Percentiles rank a stretch among this genome's conserved stretches.
Evolutionary conservation across 30 jellyfish, hydroid and myxozoan species (phyloP).

Genomic region (Turritopsis dohrnii): DNA sequence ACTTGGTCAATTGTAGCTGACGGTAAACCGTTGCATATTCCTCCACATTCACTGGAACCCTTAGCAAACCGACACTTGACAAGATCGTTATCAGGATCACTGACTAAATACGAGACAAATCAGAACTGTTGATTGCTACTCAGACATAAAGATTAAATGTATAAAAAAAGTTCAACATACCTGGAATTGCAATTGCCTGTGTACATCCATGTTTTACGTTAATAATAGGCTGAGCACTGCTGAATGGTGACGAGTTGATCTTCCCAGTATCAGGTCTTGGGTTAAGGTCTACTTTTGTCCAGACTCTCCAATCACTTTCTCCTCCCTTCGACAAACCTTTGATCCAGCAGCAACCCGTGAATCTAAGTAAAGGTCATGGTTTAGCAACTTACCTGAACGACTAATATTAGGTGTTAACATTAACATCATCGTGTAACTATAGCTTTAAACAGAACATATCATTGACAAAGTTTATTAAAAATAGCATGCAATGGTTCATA

Average conservation of each 20-base stretch:
- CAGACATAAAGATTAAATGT: background rate
- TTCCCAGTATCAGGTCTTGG: slow-evolving; percentile 6
- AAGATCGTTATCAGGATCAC: slow-evolving; percentile 37
- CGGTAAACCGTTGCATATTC: slow-evolving; percentile 8
- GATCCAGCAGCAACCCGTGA: slow-evolving; percentile 15
- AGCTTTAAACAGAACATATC: too few relatives aligned
- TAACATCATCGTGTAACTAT: too few relatives aligned
- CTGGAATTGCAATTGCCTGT: background rate
- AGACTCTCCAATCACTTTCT: slow-evolving; percentile 1
- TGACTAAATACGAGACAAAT: background rate
- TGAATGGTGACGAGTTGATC: slow-evolving; percentile 3
- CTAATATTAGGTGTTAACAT: background rate
- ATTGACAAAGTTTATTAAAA: too few relatives aligned
- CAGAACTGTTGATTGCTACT: background rate
- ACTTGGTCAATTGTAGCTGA: slow-evolving; percentile 9
- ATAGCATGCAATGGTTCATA: too few relatives aligned
- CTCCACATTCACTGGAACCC: slow-evolving; percentile 28
- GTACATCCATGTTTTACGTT: background rate
- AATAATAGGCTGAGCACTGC: slow-evolving; percentile 5
- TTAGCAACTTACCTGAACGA: background rate
- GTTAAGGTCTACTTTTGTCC: slow-evolving; percentile 1
- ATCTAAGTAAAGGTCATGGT: background rate
- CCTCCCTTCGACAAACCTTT: background rate
- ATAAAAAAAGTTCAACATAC: too few relatives aligned
- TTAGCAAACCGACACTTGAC: slow-evolving; percentile 34